Evolutionary conservation across 2,888 invertebrate species (phyloP).

Genomic region (Drosophila kuntzei): DNA sequence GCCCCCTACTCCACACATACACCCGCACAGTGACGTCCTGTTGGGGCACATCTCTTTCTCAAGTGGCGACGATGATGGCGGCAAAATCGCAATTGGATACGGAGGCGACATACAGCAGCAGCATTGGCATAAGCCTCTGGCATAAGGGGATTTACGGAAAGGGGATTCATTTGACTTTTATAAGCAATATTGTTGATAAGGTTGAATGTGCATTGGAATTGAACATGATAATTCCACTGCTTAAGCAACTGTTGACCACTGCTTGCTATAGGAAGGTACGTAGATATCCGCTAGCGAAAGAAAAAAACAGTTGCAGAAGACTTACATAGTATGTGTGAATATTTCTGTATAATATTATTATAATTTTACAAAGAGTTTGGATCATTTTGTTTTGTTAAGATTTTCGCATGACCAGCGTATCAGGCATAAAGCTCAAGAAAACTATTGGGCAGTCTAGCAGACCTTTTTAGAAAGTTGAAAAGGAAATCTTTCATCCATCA

Average conservation of each 20-base stretch:
- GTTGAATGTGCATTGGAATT: constrained; percentile 7
- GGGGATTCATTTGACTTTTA: constrained; percentile 35
- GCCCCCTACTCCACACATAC: constrained; percentile 21
- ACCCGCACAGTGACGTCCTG: constrained; percentile 49
- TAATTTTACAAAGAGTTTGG: constrained; percentile 4
- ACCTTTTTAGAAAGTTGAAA: constrained; percentile 61
- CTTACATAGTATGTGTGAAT: too few species aligned
- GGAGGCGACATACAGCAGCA: constrained; percentile 12
- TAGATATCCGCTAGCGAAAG: not conserved
- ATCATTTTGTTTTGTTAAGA: constrained; percentile 11
- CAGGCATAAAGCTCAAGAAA: constrained; percentile 27
- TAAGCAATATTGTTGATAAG: constrained; percentile 19
- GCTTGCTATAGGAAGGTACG: not conserved
- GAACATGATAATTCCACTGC: not conserved
- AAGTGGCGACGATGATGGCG: constrained; percentile 44
- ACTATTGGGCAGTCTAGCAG: constrained; percentile 27
- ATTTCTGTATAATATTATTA: not conserved
- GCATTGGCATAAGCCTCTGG: constrained; percentile 10
- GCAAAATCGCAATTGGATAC: constrained; percentile 43
- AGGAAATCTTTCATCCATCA: constrained; percentile 64
- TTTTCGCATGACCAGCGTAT: constrained; percentile 11
- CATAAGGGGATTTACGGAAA: not conserved
- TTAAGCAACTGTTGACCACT: not conserved
- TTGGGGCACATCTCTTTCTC: constrained; percentile 64
- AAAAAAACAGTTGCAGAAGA: too few species aligned